Percentiles rank a stretch among this genome's conserved stretches.
Evolutionary conservation across 2,888 invertebrate species (phyloP).

Genomic region (Drosophila kokeensis): DNA sequence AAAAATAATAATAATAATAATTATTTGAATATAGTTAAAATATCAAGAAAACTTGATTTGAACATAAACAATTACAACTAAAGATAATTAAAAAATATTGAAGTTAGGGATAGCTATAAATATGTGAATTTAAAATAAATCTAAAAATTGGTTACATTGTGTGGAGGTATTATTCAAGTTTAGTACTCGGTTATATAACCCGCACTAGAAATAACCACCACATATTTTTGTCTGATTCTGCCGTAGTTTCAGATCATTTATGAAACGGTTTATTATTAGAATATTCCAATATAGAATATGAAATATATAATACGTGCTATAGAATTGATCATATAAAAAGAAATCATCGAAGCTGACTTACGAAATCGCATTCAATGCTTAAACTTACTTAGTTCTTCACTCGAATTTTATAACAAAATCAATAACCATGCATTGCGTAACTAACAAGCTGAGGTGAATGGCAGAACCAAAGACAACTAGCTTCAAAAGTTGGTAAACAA

Average conservation of each 20-base stretch:
- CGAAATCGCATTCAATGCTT: background rate
- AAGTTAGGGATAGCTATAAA: background rate
- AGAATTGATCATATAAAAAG: background rate
- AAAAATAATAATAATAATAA: background rate
- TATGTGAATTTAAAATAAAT: background rate
- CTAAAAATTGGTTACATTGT: background rate
- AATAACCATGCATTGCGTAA: background rate
- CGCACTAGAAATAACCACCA: background rate
- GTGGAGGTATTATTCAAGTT: too few relatives aligned
- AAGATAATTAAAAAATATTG: background rate
- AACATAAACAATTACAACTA: too few relatives aligned
- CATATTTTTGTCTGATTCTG: background rate
- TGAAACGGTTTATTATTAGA: background rate
- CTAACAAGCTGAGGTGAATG: background rate
- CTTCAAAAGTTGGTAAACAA: background rate
- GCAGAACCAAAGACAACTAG: background rate
- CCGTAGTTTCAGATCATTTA: background rate
- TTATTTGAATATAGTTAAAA: background rate
- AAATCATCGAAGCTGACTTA: background rate
- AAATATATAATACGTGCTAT: too few relatives aligned
- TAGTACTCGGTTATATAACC: background rate
- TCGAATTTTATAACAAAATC: background rate
- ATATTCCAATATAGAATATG: background rate
- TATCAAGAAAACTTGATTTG: background rate
- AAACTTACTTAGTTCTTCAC: background rate